Conservation (phyloP, 2,888 invertebrate genomes). For the Cryptocheilus praepositus region DNA sequence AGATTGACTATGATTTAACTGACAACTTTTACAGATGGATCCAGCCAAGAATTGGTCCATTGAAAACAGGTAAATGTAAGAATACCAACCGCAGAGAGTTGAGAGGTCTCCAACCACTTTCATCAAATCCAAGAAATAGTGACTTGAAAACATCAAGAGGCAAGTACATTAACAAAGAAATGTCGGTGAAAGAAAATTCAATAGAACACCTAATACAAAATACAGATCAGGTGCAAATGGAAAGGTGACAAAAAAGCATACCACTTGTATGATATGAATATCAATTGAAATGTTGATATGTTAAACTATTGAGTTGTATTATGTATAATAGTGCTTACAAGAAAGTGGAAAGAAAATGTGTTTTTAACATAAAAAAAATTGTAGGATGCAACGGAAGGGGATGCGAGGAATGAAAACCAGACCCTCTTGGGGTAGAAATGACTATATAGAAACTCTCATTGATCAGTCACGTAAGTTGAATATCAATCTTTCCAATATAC, state of each 20-base stretch:
- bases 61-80: background rate
- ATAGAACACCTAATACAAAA: background rate
- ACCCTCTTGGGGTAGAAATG: conserved; percentile 51
- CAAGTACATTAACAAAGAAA: background rate
- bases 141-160: background rate
- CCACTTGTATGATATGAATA: background rate
- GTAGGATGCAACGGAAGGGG: conserved; percentile 24
- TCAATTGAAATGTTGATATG: background rate
- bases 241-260: background rate
- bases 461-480: conserved; percentile 49
- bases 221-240: background rate
- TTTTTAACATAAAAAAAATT: background rate
- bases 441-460: conserved; percentile 49
- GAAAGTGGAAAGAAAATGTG: too few species aligned
- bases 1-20: background rate
- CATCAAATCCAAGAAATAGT: background rate
- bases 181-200: background rate
- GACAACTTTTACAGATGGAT: background rate
- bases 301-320: too few species aligned
- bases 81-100: background rate
- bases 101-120: background rate
- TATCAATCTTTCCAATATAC: background rate
- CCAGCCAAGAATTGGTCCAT: background rate
- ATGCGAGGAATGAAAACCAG: conserved; percentile 42
- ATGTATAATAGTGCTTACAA: too few species aligned